phyloP scores from a whole-genome alignment of 1,140 invertebrate genomes.

The Odontomachus brunneus region DNA sequence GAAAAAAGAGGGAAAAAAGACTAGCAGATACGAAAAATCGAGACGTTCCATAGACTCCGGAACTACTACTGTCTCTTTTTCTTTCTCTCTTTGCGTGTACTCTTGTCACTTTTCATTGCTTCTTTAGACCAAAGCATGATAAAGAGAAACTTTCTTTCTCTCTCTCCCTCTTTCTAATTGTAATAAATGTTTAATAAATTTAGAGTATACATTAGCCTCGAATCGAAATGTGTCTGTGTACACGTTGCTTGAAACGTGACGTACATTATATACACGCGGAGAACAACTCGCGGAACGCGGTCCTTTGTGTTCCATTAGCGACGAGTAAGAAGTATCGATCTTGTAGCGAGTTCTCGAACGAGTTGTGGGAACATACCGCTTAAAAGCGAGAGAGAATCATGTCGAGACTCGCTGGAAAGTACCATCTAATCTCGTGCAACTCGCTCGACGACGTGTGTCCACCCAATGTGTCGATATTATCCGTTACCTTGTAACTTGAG shows the following conservation, averaged over 20 bases:
- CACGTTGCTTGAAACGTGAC: slow-evolving; percentile 65
- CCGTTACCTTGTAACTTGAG: background rate
- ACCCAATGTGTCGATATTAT: background rate
- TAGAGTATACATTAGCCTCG: slow-evolving; percentile 51
- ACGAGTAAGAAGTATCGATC: slow-evolving; percentile 35
- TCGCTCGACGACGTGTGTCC: slow-evolving; percentile 13
- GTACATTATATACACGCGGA: slow-evolving; percentile 65
- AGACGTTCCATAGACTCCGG: background rate
- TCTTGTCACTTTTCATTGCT: slow-evolving; percentile 30
- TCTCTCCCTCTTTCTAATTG: slow-evolving; percentile 24
- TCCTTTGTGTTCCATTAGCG: slow-evolving; percentile 68
- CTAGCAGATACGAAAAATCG: slow-evolving; percentile 11
- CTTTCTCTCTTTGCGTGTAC: slow-evolving; percentile 6
- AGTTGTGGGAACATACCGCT: slow-evolving; percentile 12
- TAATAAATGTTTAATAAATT: slow-evolving; percentile 68
- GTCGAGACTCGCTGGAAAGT: background rate
- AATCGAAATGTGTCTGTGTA: slow-evolving; percentile 46
- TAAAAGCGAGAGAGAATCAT: slow-evolving; percentile 7
- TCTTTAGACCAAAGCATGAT: slow-evolving; percentile 46
- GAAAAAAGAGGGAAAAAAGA: background rate
- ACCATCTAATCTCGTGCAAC: slow-evolving; percentile 10
- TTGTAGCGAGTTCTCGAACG: slow-evolving; percentile 6
- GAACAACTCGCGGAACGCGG: slow-evolving; percentile 41
- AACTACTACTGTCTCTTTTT: background rate
- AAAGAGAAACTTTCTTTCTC: slow-evolving; percentile 22